Conservation (phyloP, 2,797 vertebrate species). For the Hypotaenidia okinawae region DNA sequence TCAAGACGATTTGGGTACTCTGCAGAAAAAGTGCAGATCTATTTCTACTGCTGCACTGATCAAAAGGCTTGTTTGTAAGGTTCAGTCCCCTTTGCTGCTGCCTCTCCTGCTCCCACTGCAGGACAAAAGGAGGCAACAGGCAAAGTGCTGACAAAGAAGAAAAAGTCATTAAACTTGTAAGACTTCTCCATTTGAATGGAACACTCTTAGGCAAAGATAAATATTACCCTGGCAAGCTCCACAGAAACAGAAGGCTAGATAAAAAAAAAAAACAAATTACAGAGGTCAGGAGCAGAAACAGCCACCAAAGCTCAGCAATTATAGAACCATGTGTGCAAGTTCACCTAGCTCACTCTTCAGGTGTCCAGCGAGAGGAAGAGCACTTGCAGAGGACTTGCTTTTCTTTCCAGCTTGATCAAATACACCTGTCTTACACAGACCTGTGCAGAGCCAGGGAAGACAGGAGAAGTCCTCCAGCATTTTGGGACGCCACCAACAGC, state of each 20-base stretch:
- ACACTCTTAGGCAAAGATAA: not conserved
- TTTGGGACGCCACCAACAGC: not conserved
- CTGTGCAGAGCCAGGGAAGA: not conserved
- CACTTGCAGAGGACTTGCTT: not conserved
- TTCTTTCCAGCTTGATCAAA: not conserved
- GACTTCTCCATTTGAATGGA: not conserved
- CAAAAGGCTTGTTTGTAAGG: not conserved
- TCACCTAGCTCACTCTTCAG: not conserved
- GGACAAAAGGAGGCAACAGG: not conserved
- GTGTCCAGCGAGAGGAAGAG: not conserved
- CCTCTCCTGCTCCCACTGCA: constrained; percentile 19
- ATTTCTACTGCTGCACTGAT: not conserved
- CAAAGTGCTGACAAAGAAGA: not conserved
- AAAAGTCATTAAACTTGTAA: not conserved
- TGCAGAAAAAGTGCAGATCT: not conserved
- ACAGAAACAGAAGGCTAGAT: not conserved
- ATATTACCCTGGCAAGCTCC: not conserved
- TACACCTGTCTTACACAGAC: not conserved
- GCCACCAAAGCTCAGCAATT: not conserved
- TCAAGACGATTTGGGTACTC: not conserved
- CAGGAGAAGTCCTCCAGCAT: not conserved
- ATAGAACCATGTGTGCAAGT: not conserved
- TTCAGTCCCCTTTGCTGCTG: not conserved
- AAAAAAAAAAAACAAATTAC: not conserved
- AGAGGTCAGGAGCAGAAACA: not conserved